Percentiles rank a stretch among this genome's conserved stretches.
phyloP scores from a whole-genome alignment of 2,888 invertebrate genomes.

The Labia minor region DNA sequence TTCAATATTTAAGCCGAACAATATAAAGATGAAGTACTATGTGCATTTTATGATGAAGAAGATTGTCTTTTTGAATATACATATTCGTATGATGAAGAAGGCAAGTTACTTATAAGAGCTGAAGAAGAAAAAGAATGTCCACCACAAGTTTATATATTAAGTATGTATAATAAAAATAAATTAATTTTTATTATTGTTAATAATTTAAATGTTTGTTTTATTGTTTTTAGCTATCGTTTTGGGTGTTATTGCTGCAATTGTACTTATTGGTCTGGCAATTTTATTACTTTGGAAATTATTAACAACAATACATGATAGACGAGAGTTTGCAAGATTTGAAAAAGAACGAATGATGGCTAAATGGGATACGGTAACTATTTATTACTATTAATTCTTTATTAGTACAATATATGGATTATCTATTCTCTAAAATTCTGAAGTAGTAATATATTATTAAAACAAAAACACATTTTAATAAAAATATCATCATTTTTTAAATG shows the following conservation, averaged over 20 bases:
- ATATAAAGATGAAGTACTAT: slow-evolving; percentile 65
- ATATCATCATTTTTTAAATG: too few relatives aligned
- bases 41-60: slow-evolving; percentile 76
- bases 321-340: slow-evolving; percentile 96
- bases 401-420: too few relatives aligned
- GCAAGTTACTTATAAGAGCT: slow-evolving; percentile 60
- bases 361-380: slow-evolving; percentile 84
- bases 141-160: slow-evolving; percentile 48
- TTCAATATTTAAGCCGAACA: slow-evolving; percentile 46
- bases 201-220: slow-evolving; percentile 20
- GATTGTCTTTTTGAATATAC: slow-evolving; percentile 85
- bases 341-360: slow-evolving; percentile 95
- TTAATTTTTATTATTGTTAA: background rate
- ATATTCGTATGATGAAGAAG: slow-evolving; percentile 59
- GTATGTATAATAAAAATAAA: slow-evolving; percentile 28
- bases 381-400: slow-evolving; percentile 15
- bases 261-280: slow-evolving; percentile 84
- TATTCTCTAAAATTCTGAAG: background rate
- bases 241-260: slow-evolving; percentile 93
- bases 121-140: slow-evolving; percentile 79
- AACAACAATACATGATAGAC: slow-evolving; percentile 90
- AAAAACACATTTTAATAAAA: background rate
- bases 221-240: slow-evolving; percentile 66
- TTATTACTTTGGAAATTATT: slow-evolving; percentile 93
- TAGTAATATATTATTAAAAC: background rate